Conservation (phyloP, 2,888 invertebrate genomes). For the Oscheius onirici region DNA sequence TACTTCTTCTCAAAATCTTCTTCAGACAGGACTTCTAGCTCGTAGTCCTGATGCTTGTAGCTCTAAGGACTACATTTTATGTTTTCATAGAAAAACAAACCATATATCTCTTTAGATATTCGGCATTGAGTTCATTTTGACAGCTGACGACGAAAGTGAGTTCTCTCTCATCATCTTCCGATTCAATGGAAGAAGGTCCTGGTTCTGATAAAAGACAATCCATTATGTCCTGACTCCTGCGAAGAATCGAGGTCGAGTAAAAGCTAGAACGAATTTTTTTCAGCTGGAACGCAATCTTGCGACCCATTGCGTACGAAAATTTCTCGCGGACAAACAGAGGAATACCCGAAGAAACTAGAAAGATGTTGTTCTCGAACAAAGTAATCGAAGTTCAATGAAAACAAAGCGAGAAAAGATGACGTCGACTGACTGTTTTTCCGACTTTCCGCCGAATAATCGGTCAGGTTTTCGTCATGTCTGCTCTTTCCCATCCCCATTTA, state of each 20-base stretch:
- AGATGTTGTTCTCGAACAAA: not conserved
- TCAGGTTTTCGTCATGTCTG: constrained; percentile 13
- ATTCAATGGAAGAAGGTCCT: not conserved
- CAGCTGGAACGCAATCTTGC: no score
- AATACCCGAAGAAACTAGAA: not conserved
- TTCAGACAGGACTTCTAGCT: not conserved
- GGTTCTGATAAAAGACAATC: no score
- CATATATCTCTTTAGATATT: not conserved
- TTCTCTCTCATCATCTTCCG: not conserved
- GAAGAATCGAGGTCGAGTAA: no score
- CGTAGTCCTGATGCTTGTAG: not conserved
- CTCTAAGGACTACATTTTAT: not conserved
- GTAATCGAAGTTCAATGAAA: not conserved
- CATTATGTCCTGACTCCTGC: no score
- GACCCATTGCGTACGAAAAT: not conserved
- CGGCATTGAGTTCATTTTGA: not conserved
- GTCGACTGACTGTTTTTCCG: not conserved
- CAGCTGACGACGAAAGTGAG: not conserved
- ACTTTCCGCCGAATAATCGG: constrained; percentile 1
- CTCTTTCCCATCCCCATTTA: not conserved
- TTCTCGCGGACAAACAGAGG: not conserved
- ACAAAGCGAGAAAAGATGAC: no score
- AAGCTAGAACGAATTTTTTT: no score
- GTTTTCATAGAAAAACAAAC: not conserved
- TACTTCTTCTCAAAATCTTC: not conserved